Conservation (phyloP, 2,888 invertebrate genomes). For the Heliconius hortense region DNA sequence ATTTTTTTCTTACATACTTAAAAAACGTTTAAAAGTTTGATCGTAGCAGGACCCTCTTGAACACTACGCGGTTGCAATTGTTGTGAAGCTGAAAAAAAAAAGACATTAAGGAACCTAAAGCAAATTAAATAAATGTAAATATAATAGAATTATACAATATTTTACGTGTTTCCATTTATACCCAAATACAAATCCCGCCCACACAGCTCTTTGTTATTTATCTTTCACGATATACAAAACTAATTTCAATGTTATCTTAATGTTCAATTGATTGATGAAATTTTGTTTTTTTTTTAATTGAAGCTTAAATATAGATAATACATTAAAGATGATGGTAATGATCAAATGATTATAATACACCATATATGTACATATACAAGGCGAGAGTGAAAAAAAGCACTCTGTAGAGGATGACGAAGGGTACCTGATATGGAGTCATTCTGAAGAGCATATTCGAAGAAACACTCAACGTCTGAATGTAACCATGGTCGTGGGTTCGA, state of each 20-base stretch:
- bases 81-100: no score
- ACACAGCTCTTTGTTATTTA: conserved; percentile 1
- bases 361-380: not conserved
- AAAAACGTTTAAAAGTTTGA: no score
- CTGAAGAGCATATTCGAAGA: no score
- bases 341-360: not conserved
- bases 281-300: not conserved
- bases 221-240: conserved; percentile 4
- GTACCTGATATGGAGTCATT: no score
- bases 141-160: not conserved
- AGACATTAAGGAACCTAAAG: no score
- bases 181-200: conserved; percentile 9
- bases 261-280: conserved; percentile 3
- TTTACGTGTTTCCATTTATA: not conserved
- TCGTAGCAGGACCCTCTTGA: no score
- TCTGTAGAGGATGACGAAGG: no score
- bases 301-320: not conserved
- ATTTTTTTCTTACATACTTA: no score
- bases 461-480: no score
- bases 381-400: no score
- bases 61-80: no score
- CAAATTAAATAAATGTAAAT: not conserved
- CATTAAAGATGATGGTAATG: not conserved
- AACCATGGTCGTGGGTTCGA: no score
- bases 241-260: conserved; percentile 9